Evolutionary conservation across 2,888 invertebrate species (phyloP).

Genomic region (Euzophera pinguis): DNA sequence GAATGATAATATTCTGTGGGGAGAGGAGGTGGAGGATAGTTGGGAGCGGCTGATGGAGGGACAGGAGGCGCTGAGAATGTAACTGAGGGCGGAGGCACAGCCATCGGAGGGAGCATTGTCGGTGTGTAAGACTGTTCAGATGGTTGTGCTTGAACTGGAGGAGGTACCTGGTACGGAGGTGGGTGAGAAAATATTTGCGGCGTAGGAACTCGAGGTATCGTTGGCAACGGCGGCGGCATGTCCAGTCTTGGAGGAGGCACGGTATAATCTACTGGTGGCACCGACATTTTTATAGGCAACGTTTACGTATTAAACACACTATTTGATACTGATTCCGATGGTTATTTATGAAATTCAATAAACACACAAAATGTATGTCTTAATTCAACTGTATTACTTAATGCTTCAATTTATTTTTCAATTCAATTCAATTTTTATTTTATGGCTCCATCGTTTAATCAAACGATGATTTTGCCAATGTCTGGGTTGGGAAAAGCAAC

Average conservation of each 20-base stretch:
- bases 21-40: conserved; percentile 10
- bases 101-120: conserved; percentile 25
- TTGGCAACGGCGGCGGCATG: conserved; percentile 39
- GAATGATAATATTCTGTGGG: not conserved
- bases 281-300: conserved; percentile 40
- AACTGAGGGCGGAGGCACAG: conserved; percentile 26
- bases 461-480: no score
- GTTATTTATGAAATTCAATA: no score
- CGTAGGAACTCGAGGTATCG: conserved; percentile 27
- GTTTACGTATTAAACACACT: not conserved
- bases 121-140: conserved; percentile 17
- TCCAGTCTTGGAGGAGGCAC: conserved; percentile 53
- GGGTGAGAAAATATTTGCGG: conserved; percentile 33
- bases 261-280: conserved; percentile 52
- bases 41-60: not conserved
- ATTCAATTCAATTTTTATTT: no score
- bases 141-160: conserved; percentile 22
- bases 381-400: no score
- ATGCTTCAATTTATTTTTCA: no score
- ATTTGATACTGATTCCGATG: not conserved
- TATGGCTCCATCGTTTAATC: no score
- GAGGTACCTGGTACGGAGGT: conserved; percentile 27
- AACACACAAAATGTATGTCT: no score
- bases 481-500: no score
- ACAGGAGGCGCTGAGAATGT: conserved; percentile 2